A percentile compares a stretch with the other conserved stretches of the same genome.
These are phyloP conservation scores for Tipula lateralis DNA, from an alignment of 2,888 invertebrate species.

Conservation along the genomic window DNA sequence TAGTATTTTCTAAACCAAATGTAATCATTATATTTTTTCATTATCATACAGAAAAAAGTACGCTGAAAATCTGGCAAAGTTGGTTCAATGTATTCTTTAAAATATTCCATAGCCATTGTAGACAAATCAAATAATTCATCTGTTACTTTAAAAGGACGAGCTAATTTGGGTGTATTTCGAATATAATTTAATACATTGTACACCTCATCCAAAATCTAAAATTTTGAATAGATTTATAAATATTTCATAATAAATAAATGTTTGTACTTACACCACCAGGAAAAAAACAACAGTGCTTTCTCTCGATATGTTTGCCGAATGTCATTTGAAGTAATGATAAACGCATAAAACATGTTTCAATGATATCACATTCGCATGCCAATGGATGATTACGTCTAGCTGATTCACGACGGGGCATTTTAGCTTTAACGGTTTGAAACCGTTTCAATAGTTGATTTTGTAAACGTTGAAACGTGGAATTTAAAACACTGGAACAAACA, in stretches of 20 bases:
- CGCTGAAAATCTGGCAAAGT: slow-evolving; percentile 76
- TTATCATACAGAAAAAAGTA: slow-evolving; percentile 38
- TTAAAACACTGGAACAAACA: slow-evolving; percentile 72
- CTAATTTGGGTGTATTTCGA: slow-evolving; percentile 73
- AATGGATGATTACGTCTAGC: slow-evolving; percentile 85
- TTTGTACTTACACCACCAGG: slow-evolving; percentile 73
- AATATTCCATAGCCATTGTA: slow-evolving; percentile 97
- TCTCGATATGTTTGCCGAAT: slow-evolving; percentile 90
- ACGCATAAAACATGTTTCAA: slow-evolving; percentile 89
- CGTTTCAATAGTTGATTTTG: slow-evolving; percentile 80
- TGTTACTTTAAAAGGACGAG: slow-evolving; percentile 85
- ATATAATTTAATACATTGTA: slow-evolving; percentile 79
- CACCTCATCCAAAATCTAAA: slow-evolving; percentile 85
- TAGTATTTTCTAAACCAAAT: not conserved
- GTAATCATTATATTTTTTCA: slow-evolving; percentile 41
- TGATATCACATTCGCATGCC: slow-evolving; percentile 87
- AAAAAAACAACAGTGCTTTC: slow-evolving; percentile 90
- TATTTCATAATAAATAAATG: not conserved
- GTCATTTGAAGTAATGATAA: slow-evolving; percentile 88
- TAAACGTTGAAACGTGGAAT: slow-evolving; percentile 77
- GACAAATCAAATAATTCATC: slow-evolving; percentile 92
- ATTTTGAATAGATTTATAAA: slow-evolving; percentile 36
- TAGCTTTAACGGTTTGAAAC: slow-evolving; percentile 82
- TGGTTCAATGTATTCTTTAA: slow-evolving; percentile 90
- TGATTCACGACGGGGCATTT: slow-evolving; percentile 88